phyloP scores from a whole-genome alignment of 2,113 vertebrate genomes.

The Pomatostomus ruficeps region DNA sequence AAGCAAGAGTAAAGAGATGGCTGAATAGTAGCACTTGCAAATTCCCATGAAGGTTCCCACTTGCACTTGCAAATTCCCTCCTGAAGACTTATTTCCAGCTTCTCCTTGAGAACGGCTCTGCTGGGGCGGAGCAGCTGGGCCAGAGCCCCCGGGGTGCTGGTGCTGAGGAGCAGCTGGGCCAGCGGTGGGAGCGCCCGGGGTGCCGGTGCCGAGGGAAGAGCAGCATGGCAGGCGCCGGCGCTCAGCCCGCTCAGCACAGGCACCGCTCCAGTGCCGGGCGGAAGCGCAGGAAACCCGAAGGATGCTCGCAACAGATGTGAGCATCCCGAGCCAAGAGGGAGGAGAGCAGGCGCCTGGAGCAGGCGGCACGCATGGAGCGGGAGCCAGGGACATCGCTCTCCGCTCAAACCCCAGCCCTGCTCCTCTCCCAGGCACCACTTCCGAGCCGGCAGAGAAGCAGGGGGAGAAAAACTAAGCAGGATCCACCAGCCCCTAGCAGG shows the following conservation, averaged over 20 bases:
- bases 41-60: not conserved
- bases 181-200: not conserved
- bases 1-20: not conserved
- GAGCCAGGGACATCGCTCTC: not conserved
- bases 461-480: not conserved
- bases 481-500: not conserved
- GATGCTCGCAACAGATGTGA: not conserved
- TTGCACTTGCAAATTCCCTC: not conserved
- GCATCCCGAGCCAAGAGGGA: not conserved
- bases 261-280: not conserved
- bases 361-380: not conserved
- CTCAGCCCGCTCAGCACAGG: not conserved
- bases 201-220: not conserved
- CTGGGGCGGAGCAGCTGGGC: not conserved
- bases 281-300: not conserved
- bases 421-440: not conserved
- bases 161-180: not conserved
- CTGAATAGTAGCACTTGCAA: not conserved
- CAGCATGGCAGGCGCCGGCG: fast-evolving
- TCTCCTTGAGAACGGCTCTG: not conserved
- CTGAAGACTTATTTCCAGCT: not conserved
- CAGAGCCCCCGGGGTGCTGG: not conserved
- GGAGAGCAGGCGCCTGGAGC: not conserved
- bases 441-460: fast-evolving
- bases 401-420: not conserved